Conservation (phyloP, 2,888 invertebrate genomes). For the Pseudococcus longispinus region DNA sequence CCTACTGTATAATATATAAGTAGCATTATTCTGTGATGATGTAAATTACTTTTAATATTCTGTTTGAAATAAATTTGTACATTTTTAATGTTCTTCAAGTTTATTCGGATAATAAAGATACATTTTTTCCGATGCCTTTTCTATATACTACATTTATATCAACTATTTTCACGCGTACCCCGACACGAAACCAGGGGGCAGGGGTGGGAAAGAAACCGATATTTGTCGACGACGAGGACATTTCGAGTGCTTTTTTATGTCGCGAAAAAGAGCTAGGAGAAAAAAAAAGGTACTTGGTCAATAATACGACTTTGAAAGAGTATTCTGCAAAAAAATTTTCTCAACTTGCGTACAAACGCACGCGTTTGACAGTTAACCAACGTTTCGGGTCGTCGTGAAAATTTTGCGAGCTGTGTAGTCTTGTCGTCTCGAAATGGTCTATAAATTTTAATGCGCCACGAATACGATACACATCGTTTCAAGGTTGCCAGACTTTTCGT, state of each 20-base stretch:
- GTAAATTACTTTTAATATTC: slow-evolving; percentile 50
- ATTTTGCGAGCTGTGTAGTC: slow-evolving; percentile 23
- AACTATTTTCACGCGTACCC: neutral
- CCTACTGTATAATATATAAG: slow-evolving; percentile 47
- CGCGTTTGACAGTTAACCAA: slow-evolving; percentile 15
- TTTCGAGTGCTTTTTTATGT: slow-evolving; percentile 34
- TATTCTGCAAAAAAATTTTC: slow-evolving; percentile 6
- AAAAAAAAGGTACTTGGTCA: neutral
- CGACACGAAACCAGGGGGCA: neutral
- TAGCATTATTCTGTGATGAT: slow-evolving; percentile 55
- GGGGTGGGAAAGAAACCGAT: neutral
- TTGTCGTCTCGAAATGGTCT: slow-evolving; percentile 24
- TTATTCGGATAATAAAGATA: slow-evolving; percentile 8
- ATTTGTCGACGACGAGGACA: slow-evolving; percentile 17
- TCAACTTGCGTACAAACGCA: slow-evolving; percentile 7
- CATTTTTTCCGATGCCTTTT: slow-evolving; percentile 5
- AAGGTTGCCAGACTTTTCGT: slow-evolving; percentile 24
- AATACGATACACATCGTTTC: slow-evolving; percentile 17
- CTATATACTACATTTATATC: neutral
- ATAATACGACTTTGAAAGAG: slow-evolving; percentile 7
- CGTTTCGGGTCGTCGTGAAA: slow-evolving; percentile 1
- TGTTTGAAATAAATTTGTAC: slow-evolving; percentile 53
- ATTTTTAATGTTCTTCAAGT: slow-evolving; percentile 45
- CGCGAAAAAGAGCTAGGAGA: neutral
- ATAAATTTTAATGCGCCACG: slow-evolving; percentile 9